Base-by-base conservation (phyloP, 2,888 invertebrate species). In the Sarcophaga carnaria region DNA sequence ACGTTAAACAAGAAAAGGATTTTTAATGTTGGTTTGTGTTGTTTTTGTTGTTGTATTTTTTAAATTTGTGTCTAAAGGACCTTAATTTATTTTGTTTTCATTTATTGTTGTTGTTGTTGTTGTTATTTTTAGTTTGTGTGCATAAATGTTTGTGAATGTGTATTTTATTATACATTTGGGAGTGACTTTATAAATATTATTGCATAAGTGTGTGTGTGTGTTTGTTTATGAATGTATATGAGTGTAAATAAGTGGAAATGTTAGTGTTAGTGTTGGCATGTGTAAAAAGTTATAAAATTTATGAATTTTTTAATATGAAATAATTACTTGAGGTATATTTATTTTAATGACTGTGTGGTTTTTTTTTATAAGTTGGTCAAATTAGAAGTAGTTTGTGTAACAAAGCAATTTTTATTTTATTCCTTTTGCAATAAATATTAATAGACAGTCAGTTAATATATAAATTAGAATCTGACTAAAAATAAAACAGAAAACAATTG, bases 251-350 rank as follows among this genome's bases (percentile, higher is more conserved):
- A 37, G 37, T 37, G 77, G 71, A 54, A 77, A 81, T 67, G 4
- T 79, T 79, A 62, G 54, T 49, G 11, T 49, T 22, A 14, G 47
- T 64, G 49, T 74, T 47, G 10, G 47, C 25, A 6, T 20, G 25
- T 62, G 14, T 62, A 60, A 25, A 64, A 14, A 60, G 22, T 67
- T 66, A 17, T 20, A 27, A 82, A 82, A 75, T 75, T 77, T 85
- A 67, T 81, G 77, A 85, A 77, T 80, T 81, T 83, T 83, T 86
- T 83, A 86, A 86, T 86, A 71, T 60, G 70, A 83, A 86, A 78
- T 86, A 86, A 86, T 86, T 83, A 83, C 86, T 83, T 83, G 78
- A 66, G 78, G 83, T 83, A 76, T 80, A 77, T 86, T 77, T 83
- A 82, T 75, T 86, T 82, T 86, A 86, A 86, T 86, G 78, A 82